Conservation (phyloP, 2,888 invertebrate genomes). For the Meandrusa payeni region DNA sequence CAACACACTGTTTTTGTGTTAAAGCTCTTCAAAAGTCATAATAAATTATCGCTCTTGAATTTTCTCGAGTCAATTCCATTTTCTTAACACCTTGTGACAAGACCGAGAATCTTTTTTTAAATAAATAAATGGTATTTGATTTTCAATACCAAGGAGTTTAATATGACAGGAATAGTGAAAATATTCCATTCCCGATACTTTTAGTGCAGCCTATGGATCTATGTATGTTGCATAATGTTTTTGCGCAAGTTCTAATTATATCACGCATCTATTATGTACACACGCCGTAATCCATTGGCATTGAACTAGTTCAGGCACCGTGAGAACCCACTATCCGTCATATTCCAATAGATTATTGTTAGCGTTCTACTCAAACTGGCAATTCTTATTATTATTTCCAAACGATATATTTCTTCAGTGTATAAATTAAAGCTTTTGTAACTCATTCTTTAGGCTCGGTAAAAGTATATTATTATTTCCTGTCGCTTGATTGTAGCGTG, state of each 20-base stretch:
- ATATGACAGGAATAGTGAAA: too few relatives aligned
- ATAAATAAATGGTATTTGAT: too few relatives aligned
- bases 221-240: too few relatives aligned
- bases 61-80: too few relatives aligned
- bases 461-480: slow-evolving; percentile 51
- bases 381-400: slow-evolving; percentile 16
- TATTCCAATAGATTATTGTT: slow-evolving; percentile 23
- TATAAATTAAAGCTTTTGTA: slow-evolving; percentile 31
- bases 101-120: too few relatives aligned
- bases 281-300: slow-evolving; percentile 31
- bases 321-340: slow-evolving; percentile 32
- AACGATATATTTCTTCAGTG: slow-evolving; percentile 19
- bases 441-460: slow-evolving; percentile 31
- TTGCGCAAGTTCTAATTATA: slow-evolving; percentile 27
- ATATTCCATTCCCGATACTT: too few relatives aligned
- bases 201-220: too few relatives aligned
- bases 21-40: too few relatives aligned
- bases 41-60: too few relatives aligned
- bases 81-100: too few relatives aligned
- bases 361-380: slow-evolving; percentile 9
- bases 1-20: too few relatives aligned
- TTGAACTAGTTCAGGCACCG: slow-evolving; percentile 36
- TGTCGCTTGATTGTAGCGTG: slow-evolving; percentile 52
- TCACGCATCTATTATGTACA: slow-evolving; percentile 25
- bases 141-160: too few relatives aligned